Conservation (phyloP, 2,888 invertebrate species). For the Hedychridium roseum region DNA sequence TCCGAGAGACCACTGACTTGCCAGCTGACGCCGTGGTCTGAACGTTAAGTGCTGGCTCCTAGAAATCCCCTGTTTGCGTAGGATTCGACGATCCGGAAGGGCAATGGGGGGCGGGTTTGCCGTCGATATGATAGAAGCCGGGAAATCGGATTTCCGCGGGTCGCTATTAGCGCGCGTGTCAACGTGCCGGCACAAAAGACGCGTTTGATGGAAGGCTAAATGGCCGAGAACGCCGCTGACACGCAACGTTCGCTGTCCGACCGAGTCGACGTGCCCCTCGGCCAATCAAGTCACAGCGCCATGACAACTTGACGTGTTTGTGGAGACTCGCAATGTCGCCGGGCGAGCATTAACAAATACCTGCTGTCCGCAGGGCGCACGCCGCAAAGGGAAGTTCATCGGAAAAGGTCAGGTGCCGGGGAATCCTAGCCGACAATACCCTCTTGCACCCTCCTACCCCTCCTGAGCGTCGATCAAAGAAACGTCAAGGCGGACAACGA, state of each 20-base stretch:
- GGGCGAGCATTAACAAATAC: constrained; percentile 51
- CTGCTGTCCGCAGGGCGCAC: constrained; percentile 22
- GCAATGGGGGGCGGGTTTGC: too few relatives aligned
- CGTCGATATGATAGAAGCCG: too few relatives aligned
- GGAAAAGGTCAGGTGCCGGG: constrained; percentile 33
- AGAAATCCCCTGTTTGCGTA: too few relatives aligned
- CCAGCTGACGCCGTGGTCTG: too few relatives aligned
- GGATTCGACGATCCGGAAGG: too few relatives aligned
- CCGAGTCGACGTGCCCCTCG: constrained; percentile 36
- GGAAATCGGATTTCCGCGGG: constrained; percentile 37
- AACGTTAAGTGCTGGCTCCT: too few relatives aligned
- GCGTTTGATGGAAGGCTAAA: constrained; percentile 53
- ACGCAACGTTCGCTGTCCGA: constrained; percentile 43
- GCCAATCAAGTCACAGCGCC: constrained; percentile 47
- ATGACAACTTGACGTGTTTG: constrained; percentile 60
- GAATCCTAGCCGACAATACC: constrained; percentile 31
- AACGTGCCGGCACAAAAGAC: constrained; percentile 48
- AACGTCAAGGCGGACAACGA: too few relatives aligned
- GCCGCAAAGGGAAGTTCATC: constrained; percentile 28
- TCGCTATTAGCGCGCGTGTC: constrained; percentile 35
- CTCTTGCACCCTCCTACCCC: too few relatives aligned
- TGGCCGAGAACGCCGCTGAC: constrained; percentile 48
- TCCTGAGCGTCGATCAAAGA: too few relatives aligned
- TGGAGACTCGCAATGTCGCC: constrained; percentile 52
- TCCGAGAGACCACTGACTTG: too few relatives aligned